Evolutionary conservation across 2,113 vertebrate genomes (phyloP), one percentile per base, ranked within the genome.

Genomic region (Leptosomus discolor): DNA sequence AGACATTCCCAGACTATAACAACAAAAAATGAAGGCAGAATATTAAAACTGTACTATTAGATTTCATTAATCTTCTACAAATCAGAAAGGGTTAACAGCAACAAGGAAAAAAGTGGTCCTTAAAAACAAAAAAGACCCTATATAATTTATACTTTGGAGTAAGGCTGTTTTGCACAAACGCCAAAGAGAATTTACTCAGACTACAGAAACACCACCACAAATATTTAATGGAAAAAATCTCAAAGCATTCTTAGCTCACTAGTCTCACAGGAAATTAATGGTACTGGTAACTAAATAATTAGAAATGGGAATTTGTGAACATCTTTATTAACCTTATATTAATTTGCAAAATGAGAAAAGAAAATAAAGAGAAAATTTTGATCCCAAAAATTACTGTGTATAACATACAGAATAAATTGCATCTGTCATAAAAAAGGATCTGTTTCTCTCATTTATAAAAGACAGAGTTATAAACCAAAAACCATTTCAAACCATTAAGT

Each of bases 281-380:
- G 65, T 63, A 93, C 77, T 90, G 76, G 96, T 97, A 98, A 96
- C 89, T 94, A 96, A 97, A 97, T 97, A 98, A 98, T 98, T 98
- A 98, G 97, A 98, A 98, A 83, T 96, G 97, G 95, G 96, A 97
- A 95, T 98, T 97, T 93, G 86, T 96, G 90, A 96, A 94, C 57
- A 94, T 96, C 85, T 97, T 98, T 98, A 96, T 98, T 98, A 98
- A 97, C 67, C 83, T 98, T 92, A 76, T 94, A 98, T 97, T 98
- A 97, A 97, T 98, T 97, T 98, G 27, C 26, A 96, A 97, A 98
- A 95, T 95, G 51, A 97, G 60, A 51, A 89, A 57, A 96, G 39
- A 93, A 97, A 97, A 93, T 80, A 97, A 26, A 90, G 20, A 94
- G 37, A 94, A 97, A 95, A 67, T 43, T 67, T 92, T 96, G 46